These are phyloP conservation scores for Lottia scabra DNA, from an alignment of 2,888 invertebrate genomes.

Conservation along the genomic window DNA sequence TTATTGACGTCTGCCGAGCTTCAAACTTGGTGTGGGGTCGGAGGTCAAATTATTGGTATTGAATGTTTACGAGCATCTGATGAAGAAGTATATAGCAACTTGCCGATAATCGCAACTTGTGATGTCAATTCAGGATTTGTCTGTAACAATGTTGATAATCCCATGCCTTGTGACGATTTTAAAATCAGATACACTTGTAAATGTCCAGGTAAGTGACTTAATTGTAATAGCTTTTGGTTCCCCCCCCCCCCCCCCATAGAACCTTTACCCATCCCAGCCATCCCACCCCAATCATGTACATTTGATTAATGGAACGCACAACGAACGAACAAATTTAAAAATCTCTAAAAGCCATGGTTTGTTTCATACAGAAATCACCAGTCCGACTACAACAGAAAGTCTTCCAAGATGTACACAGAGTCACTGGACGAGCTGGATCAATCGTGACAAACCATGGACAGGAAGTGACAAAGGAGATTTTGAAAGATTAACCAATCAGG, in stretches of 20 bases:
- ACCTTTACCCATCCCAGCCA: no score
- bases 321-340: no score
- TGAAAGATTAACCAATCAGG: constrained; percentile 46
- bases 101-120: constrained; percentile 44
- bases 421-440: constrained; percentile 50
- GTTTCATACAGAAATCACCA: no score
- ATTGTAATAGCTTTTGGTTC: no score
- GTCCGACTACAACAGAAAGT: neutral
- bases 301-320: no score
- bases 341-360: no score
- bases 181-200: constrained; percentile 65
- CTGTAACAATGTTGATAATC: constrained; percentile 71
- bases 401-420: constrained; percentile 19
- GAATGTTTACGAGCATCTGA: constrained; percentile 49
- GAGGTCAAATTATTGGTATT: constrained; percentile 43
- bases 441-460: constrained; percentile 43
- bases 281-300: no score
- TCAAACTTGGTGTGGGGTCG: constrained; percentile 33
- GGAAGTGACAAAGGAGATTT: constrained; percentile 42
- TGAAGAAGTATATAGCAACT: constrained; percentile 19
- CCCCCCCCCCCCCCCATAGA: no score
- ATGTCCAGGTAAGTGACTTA: constrained; percentile 68
- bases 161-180: constrained; percentile 58
- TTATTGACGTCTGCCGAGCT: constrained; percentile 36
- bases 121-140: constrained; percentile 78